Evolutionary conservation across 1,140 invertebrate genomes (phyloP).

Genomic region (Proales similis): DNA sequence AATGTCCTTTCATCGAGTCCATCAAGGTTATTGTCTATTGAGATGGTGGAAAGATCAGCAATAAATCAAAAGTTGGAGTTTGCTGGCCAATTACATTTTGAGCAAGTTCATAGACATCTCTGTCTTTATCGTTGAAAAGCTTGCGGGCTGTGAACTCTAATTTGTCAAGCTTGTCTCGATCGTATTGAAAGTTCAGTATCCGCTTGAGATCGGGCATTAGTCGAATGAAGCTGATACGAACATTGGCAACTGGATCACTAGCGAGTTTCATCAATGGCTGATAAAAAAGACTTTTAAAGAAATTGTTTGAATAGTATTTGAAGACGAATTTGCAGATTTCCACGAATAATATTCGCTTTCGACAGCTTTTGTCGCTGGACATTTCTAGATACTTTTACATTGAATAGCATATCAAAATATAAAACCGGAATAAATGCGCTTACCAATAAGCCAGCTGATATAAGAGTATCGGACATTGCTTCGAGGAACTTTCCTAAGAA

Average conservation of each 20-base stretch:
- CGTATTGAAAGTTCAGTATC: slow-evolving; percentile 33
- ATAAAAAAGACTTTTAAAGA: slow-evolving; percentile 32
- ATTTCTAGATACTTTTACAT: too few species aligned
- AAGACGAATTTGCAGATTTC: slow-evolving; percentile 18
- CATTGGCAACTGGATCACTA: slow-evolving; percentile 14
- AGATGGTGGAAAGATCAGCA: neutral
- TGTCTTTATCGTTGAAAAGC: slow-evolving; percentile 21
- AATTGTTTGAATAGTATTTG: slow-evolving; percentile 35
- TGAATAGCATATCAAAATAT: too few species aligned
- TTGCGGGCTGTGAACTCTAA: slow-evolving; percentile 16
- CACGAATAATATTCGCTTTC: slow-evolving; percentile 23
- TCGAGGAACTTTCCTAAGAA: slow-evolving; percentile 17
- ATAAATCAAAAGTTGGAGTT: neutral
- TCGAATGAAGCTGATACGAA: slow-evolving; percentile 21
- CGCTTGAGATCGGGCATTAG: slow-evolving; percentile 17
- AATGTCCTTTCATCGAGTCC: slow-evolving; percentile 23
- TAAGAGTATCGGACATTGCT: neutral
- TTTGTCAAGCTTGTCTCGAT: slow-evolving; percentile 30
- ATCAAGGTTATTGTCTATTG: slow-evolving; percentile 18
- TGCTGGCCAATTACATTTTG: slow-evolving; percentile 3
- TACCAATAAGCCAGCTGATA: slow-evolving; percentile 4
- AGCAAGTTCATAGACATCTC: slow-evolving; percentile 36
- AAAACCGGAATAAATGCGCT: too few species aligned
- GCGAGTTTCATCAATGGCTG: slow-evolving; percentile 10
- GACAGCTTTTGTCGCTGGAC: slow-evolving; percentile 30